Evolutionary conservation across 2,888 invertebrate genomes (phyloP).

Genomic region (Teleiodes luculella): DNA sequence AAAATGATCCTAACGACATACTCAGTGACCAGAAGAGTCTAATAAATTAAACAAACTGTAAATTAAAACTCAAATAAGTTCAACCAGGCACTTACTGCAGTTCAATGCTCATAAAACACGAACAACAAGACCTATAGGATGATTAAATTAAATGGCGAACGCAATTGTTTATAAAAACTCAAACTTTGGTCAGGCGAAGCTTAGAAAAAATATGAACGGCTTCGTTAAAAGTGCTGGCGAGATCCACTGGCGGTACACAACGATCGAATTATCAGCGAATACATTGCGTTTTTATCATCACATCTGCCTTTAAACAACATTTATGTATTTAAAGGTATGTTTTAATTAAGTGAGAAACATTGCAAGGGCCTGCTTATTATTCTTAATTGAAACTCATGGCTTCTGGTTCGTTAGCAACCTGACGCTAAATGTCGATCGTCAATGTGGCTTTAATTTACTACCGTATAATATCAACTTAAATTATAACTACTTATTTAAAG

Average conservation of each 20-base stretch:
- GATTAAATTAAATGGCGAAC: slow-evolving; percentile 44
- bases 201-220: slow-evolving; percentile 40
- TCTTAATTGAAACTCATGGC: slow-evolving; percentile 42
- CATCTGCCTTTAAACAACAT: slow-evolving; percentile 49
- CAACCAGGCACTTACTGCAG: not conserved
- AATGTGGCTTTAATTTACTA: not conserved
- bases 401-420: slow-evolving; percentile 24
- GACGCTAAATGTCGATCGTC: not conserved
- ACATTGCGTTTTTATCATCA: slow-evolving; percentile 49
- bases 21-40: not conserved
- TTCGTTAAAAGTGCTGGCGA: slow-evolving; percentile 36
- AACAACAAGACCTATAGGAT: slow-evolving; percentile 37
- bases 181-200: slow-evolving; percentile 17
- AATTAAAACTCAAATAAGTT: not conserved
- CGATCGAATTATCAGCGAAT: slow-evolving; percentile 48
- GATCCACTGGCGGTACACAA: slow-evolving; percentile 36
- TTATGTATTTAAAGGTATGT: slow-evolving; percentile 45
- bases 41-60: not conserved
- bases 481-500: not conserved
- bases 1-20: not conserved
- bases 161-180: slow-evolving; percentile 39
- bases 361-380: slow-evolving; percentile 43
- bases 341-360: slow-evolving; percentile 67
- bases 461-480: not conserved
- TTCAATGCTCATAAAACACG: not conserved